A percentile compares a stretch with the other conserved stretches of the same genome.
phyloP scores from a whole-genome alignment of 2,113 vertebrate genomes.

The Heptranchias perlo region DNA sequence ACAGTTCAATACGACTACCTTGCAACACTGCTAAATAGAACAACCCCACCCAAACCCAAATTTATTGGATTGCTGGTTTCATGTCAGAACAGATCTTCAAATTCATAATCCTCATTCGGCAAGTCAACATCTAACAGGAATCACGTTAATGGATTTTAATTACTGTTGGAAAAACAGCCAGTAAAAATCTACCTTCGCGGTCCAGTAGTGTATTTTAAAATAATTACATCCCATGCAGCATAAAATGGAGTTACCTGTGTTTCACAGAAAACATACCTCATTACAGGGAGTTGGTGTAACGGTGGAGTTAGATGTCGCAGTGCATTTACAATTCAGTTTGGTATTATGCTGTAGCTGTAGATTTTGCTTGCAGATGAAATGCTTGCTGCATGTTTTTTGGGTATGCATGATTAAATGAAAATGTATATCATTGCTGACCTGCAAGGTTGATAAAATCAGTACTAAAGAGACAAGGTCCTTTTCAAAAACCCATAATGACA shows the following conservation, averaged over 20 bases:
- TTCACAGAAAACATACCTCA: neutral
- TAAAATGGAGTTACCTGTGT: neutral
- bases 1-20: neutral
- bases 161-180: neutral
- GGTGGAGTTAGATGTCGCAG: neutral
- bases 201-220: neutral
- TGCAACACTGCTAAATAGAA: neutral
- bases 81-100: neutral
- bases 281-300: neutral
- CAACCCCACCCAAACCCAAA: neutral
- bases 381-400: conserved; percentile 12
- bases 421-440: neutral
- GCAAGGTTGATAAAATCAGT: neutral
- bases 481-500: neutral
- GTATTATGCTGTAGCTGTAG: neutral
- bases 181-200: no score
- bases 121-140: neutral
- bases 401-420: neutral
- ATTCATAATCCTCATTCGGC: neutral
- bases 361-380: neutral
- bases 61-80: neutral
- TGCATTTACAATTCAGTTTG: neutral
- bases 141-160: neutral
- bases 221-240: neutral
- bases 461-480: neutral